Conservation (phyloP, 2,113 vertebrate genomes). For the Sylvietta virens region DNA sequence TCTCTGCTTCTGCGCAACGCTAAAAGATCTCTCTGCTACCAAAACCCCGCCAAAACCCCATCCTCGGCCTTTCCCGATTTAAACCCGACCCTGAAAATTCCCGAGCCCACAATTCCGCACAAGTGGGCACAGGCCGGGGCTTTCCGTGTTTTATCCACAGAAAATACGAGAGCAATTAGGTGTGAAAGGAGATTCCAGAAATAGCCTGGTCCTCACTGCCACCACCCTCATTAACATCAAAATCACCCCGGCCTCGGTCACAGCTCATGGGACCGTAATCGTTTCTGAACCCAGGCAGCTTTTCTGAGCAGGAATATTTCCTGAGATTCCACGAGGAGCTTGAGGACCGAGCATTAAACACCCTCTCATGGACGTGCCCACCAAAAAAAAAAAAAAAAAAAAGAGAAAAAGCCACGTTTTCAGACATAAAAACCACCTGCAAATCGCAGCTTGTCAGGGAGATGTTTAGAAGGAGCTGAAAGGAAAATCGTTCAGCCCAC, state of each 20-base stretch:
- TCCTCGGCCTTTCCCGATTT: background rate
- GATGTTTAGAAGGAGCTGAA: background rate
- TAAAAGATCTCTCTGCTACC: background rate
- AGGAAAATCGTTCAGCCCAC: background rate
- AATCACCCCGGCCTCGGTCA: background rate
- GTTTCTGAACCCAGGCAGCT: background rate
- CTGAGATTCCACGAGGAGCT: background rate
- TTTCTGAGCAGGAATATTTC: background rate
- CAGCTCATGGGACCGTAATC: background rate
- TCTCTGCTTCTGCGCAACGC: rapidly evolving
- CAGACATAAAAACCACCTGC: background rate
- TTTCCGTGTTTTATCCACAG: background rate
- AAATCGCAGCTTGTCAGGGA: background rate
- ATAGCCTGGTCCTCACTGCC: background rate
- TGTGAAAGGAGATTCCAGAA: constrained; percentile 26
- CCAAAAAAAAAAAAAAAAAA: no score
- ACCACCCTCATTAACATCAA: background rate
- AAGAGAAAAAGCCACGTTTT: background rate
- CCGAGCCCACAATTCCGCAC: background rate
- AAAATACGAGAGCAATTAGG: background rate
- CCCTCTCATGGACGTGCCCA: background rate
- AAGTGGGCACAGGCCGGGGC: background rate
- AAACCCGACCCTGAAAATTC: background rate
- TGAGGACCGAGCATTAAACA: background rate
- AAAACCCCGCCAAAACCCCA: background rate